Conservation (phyloP, 2,888 invertebrate species). For the Chironomus tentans region DNA sequence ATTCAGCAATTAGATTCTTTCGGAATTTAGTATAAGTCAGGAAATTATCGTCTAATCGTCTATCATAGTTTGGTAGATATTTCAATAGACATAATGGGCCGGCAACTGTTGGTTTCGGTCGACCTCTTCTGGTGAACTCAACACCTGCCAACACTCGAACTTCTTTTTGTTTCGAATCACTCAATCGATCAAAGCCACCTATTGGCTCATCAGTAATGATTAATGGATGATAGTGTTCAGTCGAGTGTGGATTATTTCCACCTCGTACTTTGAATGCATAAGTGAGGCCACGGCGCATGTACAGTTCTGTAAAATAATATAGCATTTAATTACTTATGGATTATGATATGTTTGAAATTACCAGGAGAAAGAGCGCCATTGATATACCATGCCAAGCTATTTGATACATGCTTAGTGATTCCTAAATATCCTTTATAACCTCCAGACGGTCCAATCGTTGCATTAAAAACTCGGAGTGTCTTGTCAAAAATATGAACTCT, state of each 20-base stretch:
- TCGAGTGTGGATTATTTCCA: conserved; percentile 81
- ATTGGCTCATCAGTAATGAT: conserved; percentile 77
- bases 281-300: conserved; percentile 71
- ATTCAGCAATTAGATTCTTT: conserved; percentile 59
- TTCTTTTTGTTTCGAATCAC: conserved; percentile 59
- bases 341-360: no score
- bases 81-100: conserved; percentile 70
- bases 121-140: conserved; percentile 70
- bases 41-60: conserved; percentile 69
- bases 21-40: conserved; percentile 75
- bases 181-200: conserved; percentile 70
- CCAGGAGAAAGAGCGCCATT: conserved; percentile 75
- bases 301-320: conserved; percentile 50
- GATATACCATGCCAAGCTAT: conserved; percentile 81
- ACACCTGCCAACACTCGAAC: conserved; percentile 71
- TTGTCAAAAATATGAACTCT: conserved; percentile 56
- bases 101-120: conserved; percentile 69
- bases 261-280: conserved; percentile 75
- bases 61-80: conserved; percentile 56
- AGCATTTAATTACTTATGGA: no score
- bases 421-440: conserved; percentile 69
- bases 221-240: conserved; percentile 78
- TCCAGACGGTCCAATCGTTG: conserved; percentile 76
- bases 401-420: conserved; percentile 58
- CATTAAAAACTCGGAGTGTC: conserved; percentile 67